phyloP scores from a whole-genome alignment of 2,113 vertebrate genomes.

The Chloebia gouldiae region DNA sequence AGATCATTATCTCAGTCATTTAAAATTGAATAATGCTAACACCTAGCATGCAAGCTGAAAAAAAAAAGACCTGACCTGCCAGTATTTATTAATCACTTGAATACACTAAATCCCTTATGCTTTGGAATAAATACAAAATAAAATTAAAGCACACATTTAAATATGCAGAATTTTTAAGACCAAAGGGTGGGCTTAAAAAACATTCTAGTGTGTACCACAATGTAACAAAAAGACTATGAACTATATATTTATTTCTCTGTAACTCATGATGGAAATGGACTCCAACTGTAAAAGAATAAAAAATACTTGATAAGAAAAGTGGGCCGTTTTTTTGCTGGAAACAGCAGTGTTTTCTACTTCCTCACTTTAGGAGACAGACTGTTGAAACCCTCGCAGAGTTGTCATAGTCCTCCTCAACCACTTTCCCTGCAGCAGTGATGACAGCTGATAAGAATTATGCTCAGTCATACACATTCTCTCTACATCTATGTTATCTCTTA shows the following conservation, averaged over 20 bases:
- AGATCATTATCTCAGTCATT: slow-evolving; percentile 16
- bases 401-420: not conserved
- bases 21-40: slow-evolving; percentile 9
- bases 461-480: not conserved
- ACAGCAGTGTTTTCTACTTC: not conserved
- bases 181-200: not conserved
- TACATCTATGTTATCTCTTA: not conserved
- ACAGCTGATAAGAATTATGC: not conserved
- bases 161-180: not conserved
- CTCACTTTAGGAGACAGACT: not conserved
- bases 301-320: not conserved
- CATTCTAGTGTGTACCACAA: not conserved
- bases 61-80: slow-evolving; percentile 3
- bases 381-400: not conserved
- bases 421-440: not conserved
- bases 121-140: not conserved
- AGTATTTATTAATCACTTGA: slow-evolving; percentile 16
- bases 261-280: not conserved
- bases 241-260: not conserved
- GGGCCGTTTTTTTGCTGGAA: not conserved
- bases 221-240: not conserved
- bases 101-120: not conserved
- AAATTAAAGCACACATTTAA: not conserved
- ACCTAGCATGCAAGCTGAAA: not conserved
- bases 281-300: not conserved